Percentiles rank a stretch among this genome's conserved stretches.
These are phyloP conservation scores for Tyto alba DNA, from an alignment of 2,113 vertebrate genomes.

Conservation along the genomic window DNA sequence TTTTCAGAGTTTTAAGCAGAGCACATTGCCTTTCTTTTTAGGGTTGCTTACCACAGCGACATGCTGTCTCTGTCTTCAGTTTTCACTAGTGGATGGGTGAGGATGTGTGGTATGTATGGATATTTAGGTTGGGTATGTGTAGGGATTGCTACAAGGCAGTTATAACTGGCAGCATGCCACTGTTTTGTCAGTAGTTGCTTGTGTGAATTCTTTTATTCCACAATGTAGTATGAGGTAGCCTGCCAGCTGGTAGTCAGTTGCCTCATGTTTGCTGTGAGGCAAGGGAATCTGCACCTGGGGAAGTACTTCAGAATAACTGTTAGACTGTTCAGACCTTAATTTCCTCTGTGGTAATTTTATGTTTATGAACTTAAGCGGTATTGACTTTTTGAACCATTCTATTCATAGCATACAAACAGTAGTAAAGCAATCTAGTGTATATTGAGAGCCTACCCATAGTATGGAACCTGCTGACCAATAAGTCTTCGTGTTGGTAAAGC, in stretches of 20 bases:
- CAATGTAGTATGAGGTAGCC: not conserved
- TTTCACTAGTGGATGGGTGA: not conserved
- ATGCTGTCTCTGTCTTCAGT: not conserved
- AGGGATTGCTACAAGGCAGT: not conserved
- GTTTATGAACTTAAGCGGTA: rapidly evolving
- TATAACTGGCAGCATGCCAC: not conserved
- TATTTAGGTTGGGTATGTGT: not conserved
- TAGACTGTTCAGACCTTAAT: not conserved
- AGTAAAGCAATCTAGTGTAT: not conserved
- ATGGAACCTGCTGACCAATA: not conserved
- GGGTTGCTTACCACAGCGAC: not conserved
- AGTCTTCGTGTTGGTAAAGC: not conserved
- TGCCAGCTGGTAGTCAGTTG: not conserved
- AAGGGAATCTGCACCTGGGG: not conserved
- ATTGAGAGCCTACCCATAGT: not conserved
- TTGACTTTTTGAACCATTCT: not conserved
- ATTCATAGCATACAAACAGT: not conserved
- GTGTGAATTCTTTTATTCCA: not conserved
- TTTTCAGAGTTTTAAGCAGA: not conserved
- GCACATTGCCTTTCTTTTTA: not conserved
- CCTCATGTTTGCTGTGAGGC: not conserved
- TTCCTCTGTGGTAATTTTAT: not conserved
- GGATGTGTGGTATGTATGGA: not conserved
- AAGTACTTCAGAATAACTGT: not conserved
- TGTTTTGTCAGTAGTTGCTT: not conserved